Conservation (phyloP, 2,888 invertebrate genomes). For the Stramonita haemastoma region DNA sequence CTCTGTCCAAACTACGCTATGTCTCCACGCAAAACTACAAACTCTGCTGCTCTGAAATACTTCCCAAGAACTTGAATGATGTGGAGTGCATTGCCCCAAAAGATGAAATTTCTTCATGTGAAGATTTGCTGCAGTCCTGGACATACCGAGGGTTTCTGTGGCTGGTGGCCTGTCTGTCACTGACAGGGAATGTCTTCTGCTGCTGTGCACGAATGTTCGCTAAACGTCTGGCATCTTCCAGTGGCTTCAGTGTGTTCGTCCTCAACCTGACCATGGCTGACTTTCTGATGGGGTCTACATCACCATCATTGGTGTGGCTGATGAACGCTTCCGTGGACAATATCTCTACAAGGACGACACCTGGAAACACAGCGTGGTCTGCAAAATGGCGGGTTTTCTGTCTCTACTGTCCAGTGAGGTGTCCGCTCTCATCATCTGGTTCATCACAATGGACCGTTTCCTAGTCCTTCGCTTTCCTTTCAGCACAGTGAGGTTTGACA, state of each 20-base stretch:
- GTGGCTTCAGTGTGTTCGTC: background rate
- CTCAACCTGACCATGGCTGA: background rate
- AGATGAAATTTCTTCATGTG: background rate
- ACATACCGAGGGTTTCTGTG: conserved; percentile 23
- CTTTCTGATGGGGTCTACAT: conserved; percentile 23
- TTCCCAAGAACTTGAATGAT: background rate
- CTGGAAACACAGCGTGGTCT: background rate
- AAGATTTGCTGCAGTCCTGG: conserved; percentile 19
- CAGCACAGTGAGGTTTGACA: background rate
- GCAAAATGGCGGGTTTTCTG: background rate
- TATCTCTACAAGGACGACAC: background rate
- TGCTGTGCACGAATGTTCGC: background rate
- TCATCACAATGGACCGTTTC: background rate
- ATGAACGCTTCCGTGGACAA: conserved; percentile 6
- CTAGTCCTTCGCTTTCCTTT: conserved; percentile 15
- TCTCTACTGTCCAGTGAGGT: conserved; percentile 14
- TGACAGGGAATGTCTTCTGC: background rate
- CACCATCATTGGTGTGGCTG: conserved; percentile 14
- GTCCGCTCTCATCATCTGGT: background rate
- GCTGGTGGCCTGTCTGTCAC: background rate
- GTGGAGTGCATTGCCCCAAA: background rate
- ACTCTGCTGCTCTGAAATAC: background rate
- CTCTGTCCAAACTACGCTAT: background rate
- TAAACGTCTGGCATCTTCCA: background rate
- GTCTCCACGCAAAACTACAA: background rate